Conservation (phyloP, 2,888 invertebrate genomes). For the Eledone cirrhosa region DNA sequence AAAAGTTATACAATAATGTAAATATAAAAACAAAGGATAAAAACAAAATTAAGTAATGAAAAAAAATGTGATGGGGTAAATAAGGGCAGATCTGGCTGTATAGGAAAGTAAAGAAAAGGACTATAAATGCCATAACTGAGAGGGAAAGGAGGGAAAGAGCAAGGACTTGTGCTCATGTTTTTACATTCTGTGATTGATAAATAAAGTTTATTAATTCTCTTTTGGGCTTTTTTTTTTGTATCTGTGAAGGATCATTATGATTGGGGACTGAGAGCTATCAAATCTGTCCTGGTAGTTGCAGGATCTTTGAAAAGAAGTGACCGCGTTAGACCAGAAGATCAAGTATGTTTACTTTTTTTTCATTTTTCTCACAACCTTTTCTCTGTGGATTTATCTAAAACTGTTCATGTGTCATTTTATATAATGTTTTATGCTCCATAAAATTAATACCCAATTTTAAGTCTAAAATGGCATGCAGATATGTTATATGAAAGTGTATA, state of each 20-base stretch:
- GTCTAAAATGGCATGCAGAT: no score
- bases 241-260: constrained; percentile 89
- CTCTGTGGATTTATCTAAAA: not conserved
- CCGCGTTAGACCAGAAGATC: constrained; percentile 93
- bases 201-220: not conserved
- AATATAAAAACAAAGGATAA: not conserved
- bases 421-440: no score
- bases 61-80: no score
- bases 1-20: no score
- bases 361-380: not conserved
- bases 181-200: not conserved
- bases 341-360: constrained; percentile 71
- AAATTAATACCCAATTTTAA: no score
- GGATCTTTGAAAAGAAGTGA: constrained; percentile 94
- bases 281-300: constrained; percentile 94
- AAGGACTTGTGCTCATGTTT: not conserved
- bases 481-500: no score
- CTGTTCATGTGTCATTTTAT: not conserved
- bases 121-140: no score
- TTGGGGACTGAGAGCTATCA: constrained; percentile 93
- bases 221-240: not conserved
- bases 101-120: no score
- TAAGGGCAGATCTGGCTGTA: no score
- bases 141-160: no score
- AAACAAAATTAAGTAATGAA: not conserved